phyloP scores from a whole-genome alignment of 1,140 invertebrate species.

The Trichoplusia ni region DNA sequence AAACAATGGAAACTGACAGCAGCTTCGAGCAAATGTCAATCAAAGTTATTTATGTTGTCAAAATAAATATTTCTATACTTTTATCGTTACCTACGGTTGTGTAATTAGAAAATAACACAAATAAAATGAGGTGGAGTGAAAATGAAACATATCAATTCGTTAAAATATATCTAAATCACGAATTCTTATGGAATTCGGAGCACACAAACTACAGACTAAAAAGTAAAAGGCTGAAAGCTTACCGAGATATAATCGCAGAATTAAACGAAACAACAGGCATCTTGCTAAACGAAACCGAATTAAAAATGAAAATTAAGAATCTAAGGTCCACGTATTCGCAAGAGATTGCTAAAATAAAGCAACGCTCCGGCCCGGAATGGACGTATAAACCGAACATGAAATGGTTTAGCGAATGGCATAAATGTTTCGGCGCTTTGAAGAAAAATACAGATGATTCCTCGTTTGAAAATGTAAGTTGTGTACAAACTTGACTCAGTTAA shows the following conservation, averaged over 20 bases:
- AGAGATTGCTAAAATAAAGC: constrained; percentile 70
- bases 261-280: constrained; percentile 63
- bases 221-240: constrained; percentile 58
- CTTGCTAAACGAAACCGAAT: constrained; percentile 52
- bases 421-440: constrained; percentile 38
- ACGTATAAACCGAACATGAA: constrained; percentile 59
- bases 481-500: too few species aligned
- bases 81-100: too few species aligned
- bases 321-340: constrained; percentile 72
- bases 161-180: constrained; percentile 69
- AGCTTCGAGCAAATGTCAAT: too few species aligned
- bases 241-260: constrained; percentile 58
- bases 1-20: too few species aligned
- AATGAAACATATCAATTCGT: constrained; percentile 68
- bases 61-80: too few species aligned
- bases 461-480: constrained; percentile 25
- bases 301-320: constrained; percentile 76
- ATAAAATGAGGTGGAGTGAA: constrained; percentile 65
- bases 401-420: constrained; percentile 70
- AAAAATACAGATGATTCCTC: constrained; percentile 28
- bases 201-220: constrained; percentile 62
- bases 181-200: constrained; percentile 72
- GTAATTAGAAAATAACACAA: background rate
- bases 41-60: too few species aligned
- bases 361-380: constrained; percentile 47